Percentiles rank a stretch among this genome's conserved stretches.
Conservation (phyloP, 1,140 invertebrate species). For the Aplysia californica region DNA sequence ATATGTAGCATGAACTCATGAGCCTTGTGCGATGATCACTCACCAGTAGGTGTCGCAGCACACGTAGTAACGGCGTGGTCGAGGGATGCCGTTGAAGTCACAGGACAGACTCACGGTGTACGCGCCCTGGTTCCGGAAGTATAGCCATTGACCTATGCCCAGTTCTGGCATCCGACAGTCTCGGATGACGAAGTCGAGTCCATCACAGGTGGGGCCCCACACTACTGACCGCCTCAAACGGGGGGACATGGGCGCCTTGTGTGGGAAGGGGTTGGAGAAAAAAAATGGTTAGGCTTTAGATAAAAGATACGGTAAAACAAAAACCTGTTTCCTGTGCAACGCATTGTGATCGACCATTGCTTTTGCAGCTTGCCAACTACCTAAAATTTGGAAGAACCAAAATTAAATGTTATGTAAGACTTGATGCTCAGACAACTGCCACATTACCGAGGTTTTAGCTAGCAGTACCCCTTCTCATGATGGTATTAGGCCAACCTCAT, state of each 20-base stretch:
- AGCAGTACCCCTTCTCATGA: too few species aligned
- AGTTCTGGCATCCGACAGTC: conserved; percentile 78
- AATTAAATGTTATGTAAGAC: too few species aligned
- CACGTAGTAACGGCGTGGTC: conserved; percentile 75
- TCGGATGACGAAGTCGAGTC: conserved; percentile 84
- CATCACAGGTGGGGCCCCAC: conserved; percentile 96
- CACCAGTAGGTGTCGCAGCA: conserved; percentile 14
- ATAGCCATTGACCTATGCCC: conserved; percentile 83
- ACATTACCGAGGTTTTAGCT: too few species aligned
- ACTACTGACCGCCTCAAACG: conserved; percentile 71
- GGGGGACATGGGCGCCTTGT: background rate
- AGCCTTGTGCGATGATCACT: background rate
- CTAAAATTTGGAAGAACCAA: too few species aligned
- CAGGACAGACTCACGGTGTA: conserved; percentile 89
- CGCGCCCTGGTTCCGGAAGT: conserved; percentile 91
- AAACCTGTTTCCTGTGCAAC: too few species aligned
- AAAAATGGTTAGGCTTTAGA: background rate
- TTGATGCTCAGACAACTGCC: too few species aligned
- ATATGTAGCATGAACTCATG: background rate
- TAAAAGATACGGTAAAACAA: too few species aligned
- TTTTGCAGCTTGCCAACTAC: too few species aligned
- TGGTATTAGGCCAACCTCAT: too few species aligned
- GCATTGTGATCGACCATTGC: too few species aligned
- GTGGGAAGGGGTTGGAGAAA: background rate
- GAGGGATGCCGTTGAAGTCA: conserved; percentile 85